Evolutionary conservation across 2,797 vertebrate species (phyloP), one percentile per base, ranked within the genome.

Genomic region (Denticeps clupeoides): DNA sequence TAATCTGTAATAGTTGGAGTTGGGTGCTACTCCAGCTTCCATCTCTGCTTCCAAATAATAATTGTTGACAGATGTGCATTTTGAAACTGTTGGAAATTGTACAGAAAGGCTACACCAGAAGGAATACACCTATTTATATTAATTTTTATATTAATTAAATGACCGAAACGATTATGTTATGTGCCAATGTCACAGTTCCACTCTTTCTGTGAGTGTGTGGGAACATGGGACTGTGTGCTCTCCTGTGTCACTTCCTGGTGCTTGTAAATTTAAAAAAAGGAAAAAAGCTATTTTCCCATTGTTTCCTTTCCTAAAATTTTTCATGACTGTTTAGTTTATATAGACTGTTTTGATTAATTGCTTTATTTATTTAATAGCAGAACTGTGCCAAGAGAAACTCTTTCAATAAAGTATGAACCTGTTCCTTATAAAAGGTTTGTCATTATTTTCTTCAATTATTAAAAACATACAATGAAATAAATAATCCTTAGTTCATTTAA

Each of bases 361-460:
- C 74, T 84, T 85, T 82, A 85, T 84, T 84, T 87, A 87, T 85
- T 87, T 84, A 73, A 82, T 82, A 86, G 85, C 83, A 83, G 79
- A 84, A 75, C 80, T 82, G 84, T 83, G 81, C 79, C 79, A 75
- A 78, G 77, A 78, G 77, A 78, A 71, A 64, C 80, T 74, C 61
- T 74, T 80, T 83, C 78, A 82, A 84, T 86, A 88, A 86, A 84
- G 70, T 37, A 37, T 37, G 33, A n/a, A 37, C 33, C 19, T 37
- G 33, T 37, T 37, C 33, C 7, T 37, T 37, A 37, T 37, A 37
- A 37, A 15, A 10, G 33, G 8, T 28, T 16, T 25, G 29, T 10
- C 3, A 10, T 26, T 11, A 22, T 37, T 22, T 15, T 8, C 15
- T 25, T 32, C 24, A 13, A 45, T 10, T 19, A 5, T 21, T 16